Percentiles rank a stretch among this genome's conserved stretches.
Evolutionary conservation across 2,113 vertebrate species (phyloP).

Genomic region (Asarcornis scutulata): DNA sequence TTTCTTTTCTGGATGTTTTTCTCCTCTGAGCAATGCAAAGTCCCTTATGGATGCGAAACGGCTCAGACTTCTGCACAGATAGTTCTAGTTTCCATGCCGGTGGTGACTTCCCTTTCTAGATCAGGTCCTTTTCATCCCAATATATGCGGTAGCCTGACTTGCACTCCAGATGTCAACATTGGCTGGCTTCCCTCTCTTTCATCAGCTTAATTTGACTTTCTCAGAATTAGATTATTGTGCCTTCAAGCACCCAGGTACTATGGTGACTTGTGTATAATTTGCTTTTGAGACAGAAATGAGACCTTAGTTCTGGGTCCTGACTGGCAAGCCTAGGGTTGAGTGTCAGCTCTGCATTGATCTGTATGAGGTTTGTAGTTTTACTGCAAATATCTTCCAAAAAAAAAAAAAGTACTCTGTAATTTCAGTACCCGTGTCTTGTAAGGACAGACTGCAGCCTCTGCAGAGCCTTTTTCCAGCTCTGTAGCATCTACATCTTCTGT

Average conservation of each 20-base stretch:
- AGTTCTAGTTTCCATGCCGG: not conserved
- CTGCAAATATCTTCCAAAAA: not conserved
- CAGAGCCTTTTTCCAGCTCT: not conserved
- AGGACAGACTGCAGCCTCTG: not conserved
- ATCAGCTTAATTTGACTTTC: not conserved
- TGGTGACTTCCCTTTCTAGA: not conserved
- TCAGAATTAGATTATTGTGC: not conserved
- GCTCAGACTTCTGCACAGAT: not conserved
- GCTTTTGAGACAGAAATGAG: not conserved
- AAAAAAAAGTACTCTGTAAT: not conserved
- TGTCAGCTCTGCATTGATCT: not conserved
- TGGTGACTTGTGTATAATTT: not conserved
- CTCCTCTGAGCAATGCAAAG: not conserved
- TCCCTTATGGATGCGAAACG: not conserved
- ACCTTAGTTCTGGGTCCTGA: not conserved
- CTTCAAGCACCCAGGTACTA: not conserved
- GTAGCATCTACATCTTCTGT: not conserved
- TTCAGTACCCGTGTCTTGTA: not conserved
- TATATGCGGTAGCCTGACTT: not conserved
- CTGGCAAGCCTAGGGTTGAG: not conserved
- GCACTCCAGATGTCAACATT: not conserved
- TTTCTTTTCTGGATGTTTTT: not conserved
- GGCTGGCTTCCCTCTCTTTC: not conserved
- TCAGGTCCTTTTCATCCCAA: not conserved
- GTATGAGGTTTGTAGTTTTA: not conserved